Evolutionary conservation across 2,797 vertebrate species (phyloP), one percentile per base, ranked within the genome.

Genomic region (Cichlasoma orientale): DNA sequence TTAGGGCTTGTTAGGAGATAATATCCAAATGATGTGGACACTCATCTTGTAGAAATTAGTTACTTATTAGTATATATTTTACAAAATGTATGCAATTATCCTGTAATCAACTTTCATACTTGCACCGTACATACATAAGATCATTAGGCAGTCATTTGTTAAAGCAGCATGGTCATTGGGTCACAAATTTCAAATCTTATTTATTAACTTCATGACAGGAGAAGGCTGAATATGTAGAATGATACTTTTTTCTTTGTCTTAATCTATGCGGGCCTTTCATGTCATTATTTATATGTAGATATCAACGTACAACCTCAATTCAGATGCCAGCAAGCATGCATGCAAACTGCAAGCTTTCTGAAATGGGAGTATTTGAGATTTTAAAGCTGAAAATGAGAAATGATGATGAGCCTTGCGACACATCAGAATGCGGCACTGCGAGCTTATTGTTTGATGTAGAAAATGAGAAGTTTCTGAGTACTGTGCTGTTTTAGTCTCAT

Each of bases 401-500:
- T 21, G 10, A 44, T 3, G 5, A 38, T 29, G 71, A 78, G 29
- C 31, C 12, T 33, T 56, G 33, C 36, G 59, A 73, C 27, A 54
- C 41, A 55, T 70, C 53, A 52, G 18, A 47, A 31, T 69, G 75
- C 33, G 29, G 1, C 5, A 11, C 52, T 19, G 23, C 8, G 53
- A 21, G 6, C 53, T 31, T 58, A 27, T 58, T 70, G 36, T 38
- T 53, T 53, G 36, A 72, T 57, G 54, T 21, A 78, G 74, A 69
- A 38, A 72, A 55, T 71, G 54, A 76, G 63, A 63, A 38, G 21
- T 68, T 31, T 57, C 54, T 57, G 76, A 76, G 75, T 12, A 14
- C n/a, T 36, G 68, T 75, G 41, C 38, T 66, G 74, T 55, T 73
- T 56, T 54, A 55, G 72, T 70, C 59, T 56, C 47, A 68, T 78